Conservation (phyloP, 2,113 vertebrate genomes). For the Puma concolor region DNA sequence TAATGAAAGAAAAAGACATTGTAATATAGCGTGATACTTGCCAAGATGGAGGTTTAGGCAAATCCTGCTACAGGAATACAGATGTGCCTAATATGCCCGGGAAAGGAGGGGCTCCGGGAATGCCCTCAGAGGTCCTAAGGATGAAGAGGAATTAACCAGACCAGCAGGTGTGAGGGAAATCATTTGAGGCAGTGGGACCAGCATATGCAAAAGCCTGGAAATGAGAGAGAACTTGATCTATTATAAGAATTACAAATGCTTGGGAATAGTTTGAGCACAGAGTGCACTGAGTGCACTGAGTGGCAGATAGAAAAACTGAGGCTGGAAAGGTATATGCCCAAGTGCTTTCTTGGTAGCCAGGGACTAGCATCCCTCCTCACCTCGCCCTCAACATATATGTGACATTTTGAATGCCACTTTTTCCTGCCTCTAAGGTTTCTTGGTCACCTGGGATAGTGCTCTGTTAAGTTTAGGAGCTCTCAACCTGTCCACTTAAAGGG, state of each 20-base stretch:
- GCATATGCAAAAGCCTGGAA: neutral
- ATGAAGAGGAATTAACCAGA: neutral
- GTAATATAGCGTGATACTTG: neutral
- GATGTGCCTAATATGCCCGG: neutral
- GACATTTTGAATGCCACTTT: neutral
- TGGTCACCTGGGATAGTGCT: neutral
- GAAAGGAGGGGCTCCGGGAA: neutral
- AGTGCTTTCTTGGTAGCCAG: neutral
- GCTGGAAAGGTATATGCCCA: neutral
- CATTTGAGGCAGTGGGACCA: neutral
- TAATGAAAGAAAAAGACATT: neutral
- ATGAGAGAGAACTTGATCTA: neutral
- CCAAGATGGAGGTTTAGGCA: neutral
- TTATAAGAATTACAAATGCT: neutral
- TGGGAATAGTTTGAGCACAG: slow-evolving; percentile 17
- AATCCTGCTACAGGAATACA: neutral
- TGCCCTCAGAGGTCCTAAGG: neutral
- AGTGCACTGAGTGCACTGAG: too few relatives aligned
- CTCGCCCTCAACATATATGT: neutral
- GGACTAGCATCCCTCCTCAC: neutral
- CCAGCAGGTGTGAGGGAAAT: neutral
- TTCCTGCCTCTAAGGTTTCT: neutral
- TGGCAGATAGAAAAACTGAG: neutral
- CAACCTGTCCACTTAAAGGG: neutral
- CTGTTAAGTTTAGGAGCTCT: neutral